Evolutionary conservation across 2,888 invertebrate genomes (phyloP).

Genomic region (Drosophila dives): DNA sequence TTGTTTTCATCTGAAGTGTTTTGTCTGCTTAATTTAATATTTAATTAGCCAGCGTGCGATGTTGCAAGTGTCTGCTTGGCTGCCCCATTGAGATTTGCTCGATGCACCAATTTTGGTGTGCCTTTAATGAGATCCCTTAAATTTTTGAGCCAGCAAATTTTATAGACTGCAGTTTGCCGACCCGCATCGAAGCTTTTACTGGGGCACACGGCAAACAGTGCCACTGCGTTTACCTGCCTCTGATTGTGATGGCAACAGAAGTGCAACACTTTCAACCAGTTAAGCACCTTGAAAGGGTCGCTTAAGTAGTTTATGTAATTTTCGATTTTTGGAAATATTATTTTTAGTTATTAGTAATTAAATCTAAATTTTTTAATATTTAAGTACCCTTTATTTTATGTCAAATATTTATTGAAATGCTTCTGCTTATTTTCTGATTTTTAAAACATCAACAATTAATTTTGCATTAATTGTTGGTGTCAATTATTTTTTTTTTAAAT

Average conservation of each 20-base stretch:
- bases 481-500: not conserved
- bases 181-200: slow-evolving; percentile 28
- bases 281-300: slow-evolving; percentile 14
- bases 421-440: not conserved
- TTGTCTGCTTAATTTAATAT: slow-evolving; percentile 71
- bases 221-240: slow-evolving; percentile 58
- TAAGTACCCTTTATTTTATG: not conserved
- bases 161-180: slow-evolving; percentile 52
- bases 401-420: not conserved
- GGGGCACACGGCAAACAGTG: slow-evolving; percentile 44
- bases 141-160: slow-evolving; percentile 50
- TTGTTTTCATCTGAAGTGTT: slow-evolving; percentile 63
- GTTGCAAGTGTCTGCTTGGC: slow-evolving; percentile 39
- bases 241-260: slow-evolving; percentile 59
- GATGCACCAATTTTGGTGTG: slow-evolving; percentile 8
- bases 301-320: slow-evolving; percentile 1
- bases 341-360: not conserved
- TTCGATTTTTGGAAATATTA: not conserved
- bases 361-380: not conserved
- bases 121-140: slow-evolving; percentile 48
- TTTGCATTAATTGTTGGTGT: not conserved
- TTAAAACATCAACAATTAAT: not conserved
- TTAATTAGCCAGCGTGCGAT: slow-evolving; percentile 50
- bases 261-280: slow-evolving; percentile 55
- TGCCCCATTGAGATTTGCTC: not conserved